A percentile compares a stretch with the other conserved stretches of the same genome.
Evolutionary conservation across 2,888 invertebrate species (phyloP).

Genomic region (Drosophila pseudotalamancana): DNA sequence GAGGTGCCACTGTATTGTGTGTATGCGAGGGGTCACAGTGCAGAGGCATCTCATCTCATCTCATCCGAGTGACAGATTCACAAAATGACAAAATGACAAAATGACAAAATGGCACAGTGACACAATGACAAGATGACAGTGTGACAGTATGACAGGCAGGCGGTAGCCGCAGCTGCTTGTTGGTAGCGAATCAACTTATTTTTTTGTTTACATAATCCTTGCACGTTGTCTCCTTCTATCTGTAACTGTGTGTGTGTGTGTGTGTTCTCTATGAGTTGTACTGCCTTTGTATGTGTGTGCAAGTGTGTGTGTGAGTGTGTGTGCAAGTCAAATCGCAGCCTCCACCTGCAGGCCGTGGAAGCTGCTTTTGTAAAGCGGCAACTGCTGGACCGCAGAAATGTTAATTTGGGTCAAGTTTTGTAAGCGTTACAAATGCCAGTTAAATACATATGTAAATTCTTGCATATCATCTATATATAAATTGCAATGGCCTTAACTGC

Average conservation of each 20-base stretch:
- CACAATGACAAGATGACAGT: too few species aligned
- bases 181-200: conserved; percentile 57
- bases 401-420: conserved; percentile 77
- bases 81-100: conserved; percentile 33
- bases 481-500: conserved; percentile 12
- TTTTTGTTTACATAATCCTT: conserved; percentile 79
- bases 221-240: conserved; percentile 62
- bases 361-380: conserved; percentile 49
- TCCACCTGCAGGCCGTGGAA: conserved; percentile 52
- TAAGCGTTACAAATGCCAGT: conserved; percentile 48
- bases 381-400: conserved; percentile 73
- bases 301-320: conserved; percentile 5
- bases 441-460: not conserved
- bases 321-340: conserved; percentile 44
- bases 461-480: conserved; percentile 7
- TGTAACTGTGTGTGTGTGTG: conserved; percentile 5
- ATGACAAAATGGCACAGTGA: not conserved
- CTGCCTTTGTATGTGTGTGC: too few species aligned
- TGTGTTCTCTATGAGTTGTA: too few species aligned
- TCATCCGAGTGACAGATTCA: conserved; percentile 46
- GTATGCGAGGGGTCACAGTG: not conserved
- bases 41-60: conserved; percentile 39
- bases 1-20: conserved; percentile 32
- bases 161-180: conserved; percentile 12
- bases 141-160: conserved; percentile 2